Conservation (phyloP, 2,113 vertebrate species). For the Phrynocephalus versicolor region DNA sequence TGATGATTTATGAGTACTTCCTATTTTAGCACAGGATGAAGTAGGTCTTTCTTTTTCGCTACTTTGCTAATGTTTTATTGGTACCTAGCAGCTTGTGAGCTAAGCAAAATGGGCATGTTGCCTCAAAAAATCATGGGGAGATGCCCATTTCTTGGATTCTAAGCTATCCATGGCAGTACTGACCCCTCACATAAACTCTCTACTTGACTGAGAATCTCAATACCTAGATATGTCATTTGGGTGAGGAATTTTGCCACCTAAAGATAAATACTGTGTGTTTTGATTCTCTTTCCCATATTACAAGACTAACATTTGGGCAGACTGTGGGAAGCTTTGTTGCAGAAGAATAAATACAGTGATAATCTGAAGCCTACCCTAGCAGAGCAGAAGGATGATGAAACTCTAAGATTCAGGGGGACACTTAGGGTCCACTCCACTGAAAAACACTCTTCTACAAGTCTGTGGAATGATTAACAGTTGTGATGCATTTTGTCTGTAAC, state of each 20-base stretch:
- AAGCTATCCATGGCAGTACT: not conserved
- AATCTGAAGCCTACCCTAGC: not conserved
- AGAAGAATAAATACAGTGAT: not conserved
- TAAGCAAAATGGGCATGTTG: too few species aligned
- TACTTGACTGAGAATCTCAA: not conserved
- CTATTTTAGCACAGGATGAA: not conserved
- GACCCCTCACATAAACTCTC: not conserved
- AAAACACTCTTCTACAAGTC: not conserved
- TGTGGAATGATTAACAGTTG: not conserved
- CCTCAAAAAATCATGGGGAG: too few species aligned
- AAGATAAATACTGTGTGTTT: not conserved
- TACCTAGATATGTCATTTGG: not conserved
- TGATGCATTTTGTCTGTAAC: not conserved
- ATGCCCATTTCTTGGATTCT: too few species aligned
- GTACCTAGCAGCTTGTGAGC: too few species aligned
- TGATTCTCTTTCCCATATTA: not conserved
- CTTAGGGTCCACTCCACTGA: not conserved
- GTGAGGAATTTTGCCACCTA: not conserved
- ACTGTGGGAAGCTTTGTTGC: not conserved
- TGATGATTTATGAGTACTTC: not conserved
- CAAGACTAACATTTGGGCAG: not conserved
- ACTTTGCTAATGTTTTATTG: not conserved
- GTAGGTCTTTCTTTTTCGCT: not conserved
- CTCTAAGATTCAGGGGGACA: not conserved
- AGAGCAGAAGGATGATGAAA: not conserved